phyloP scores from a whole-genome alignment of 2,113 vertebrate genomes.

The Labeo rohita region DNA sequence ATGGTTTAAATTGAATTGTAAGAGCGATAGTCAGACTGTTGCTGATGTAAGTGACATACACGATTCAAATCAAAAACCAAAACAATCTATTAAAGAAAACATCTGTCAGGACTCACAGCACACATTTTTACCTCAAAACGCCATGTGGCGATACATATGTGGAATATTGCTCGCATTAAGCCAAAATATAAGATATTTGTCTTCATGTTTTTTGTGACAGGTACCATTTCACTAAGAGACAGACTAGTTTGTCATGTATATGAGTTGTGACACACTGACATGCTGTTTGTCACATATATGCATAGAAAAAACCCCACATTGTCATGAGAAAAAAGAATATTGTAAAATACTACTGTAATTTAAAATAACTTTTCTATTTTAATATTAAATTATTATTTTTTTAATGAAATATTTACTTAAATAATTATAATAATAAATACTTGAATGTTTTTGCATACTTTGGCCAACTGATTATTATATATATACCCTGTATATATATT shows the following conservation, averaged over 20 bases:
- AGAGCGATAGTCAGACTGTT: neutral
- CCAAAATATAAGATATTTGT: neutral
- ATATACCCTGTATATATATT: neutral
- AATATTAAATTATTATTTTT: no score
- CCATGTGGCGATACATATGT: neutral
- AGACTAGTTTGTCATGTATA: neutral
- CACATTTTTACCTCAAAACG: neutral
- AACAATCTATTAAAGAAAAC: neutral
- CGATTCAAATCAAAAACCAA: neutral
- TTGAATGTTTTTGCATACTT: neutral
- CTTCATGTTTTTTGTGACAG: conserved; percentile 8
- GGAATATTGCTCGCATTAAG: neutral
- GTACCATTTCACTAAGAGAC: neutral
- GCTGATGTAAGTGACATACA: neutral
- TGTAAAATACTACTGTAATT: neutral
- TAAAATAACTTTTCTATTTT: neutral
- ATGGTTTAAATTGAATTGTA: conserved; percentile 4
- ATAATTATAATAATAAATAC: no score
- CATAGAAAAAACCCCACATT: neutral
- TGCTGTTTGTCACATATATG: neutral
- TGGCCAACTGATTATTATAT: neutral
- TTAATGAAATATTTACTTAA: no score
- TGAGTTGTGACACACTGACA: neutral
- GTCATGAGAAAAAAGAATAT: neutral
- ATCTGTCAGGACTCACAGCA: neutral